Evolutionary conservation across 23 tunicate genomes (phyloP).

Genomic region (Phallusia fumigata): DNA sequence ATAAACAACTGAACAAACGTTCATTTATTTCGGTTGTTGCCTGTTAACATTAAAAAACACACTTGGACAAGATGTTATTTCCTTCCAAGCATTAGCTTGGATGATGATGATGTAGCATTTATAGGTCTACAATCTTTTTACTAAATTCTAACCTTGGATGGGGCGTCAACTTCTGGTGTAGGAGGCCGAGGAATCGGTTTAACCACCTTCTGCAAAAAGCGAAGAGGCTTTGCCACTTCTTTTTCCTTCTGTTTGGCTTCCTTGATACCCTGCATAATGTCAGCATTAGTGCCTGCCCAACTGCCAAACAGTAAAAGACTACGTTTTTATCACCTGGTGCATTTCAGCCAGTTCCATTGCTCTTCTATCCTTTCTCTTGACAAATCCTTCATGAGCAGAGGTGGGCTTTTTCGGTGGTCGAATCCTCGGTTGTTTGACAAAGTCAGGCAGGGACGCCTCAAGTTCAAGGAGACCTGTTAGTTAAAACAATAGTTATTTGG

Average conservation of each 20-base stretch:
- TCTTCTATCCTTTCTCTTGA: conserved; percentile 69
- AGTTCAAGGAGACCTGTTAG: conserved; percentile 76
- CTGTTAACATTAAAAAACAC: not conserved
- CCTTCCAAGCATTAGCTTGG: not conserved
- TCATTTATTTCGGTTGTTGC: not conserved
- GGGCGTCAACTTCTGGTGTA: conserved; percentile 79
- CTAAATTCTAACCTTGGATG: conserved; percentile 48
- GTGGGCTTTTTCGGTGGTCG: conserved; percentile 56
- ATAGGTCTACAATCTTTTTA: not conserved
- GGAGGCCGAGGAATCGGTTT: conserved; percentile 91
- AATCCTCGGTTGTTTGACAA: conserved; percentile 73
- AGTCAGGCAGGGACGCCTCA: conserved; percentile 77
- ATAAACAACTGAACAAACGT: not conserved
- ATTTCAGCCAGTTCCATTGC: conserved; percentile 68
- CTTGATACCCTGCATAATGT: conserved; percentile 55
- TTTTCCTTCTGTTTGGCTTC: conserved; percentile 69
- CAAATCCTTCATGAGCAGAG: conserved; percentile 54
- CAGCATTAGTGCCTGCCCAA: not conserved
- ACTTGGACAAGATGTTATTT: not conserved
- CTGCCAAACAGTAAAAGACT: not conserved
- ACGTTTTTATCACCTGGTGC: conserved; percentile 46
- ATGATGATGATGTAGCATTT: too few relatives aligned
- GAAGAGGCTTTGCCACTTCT: conserved; percentile 73
- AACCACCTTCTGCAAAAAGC: conserved; percentile 77
- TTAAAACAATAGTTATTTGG: too few relatives aligned